A percentile compares a stretch with the other conserved stretches of the same genome.
phyloP scores from a whole-genome alignment of 1,140 invertebrate species.

The Psilanteris sp. region DNA sequence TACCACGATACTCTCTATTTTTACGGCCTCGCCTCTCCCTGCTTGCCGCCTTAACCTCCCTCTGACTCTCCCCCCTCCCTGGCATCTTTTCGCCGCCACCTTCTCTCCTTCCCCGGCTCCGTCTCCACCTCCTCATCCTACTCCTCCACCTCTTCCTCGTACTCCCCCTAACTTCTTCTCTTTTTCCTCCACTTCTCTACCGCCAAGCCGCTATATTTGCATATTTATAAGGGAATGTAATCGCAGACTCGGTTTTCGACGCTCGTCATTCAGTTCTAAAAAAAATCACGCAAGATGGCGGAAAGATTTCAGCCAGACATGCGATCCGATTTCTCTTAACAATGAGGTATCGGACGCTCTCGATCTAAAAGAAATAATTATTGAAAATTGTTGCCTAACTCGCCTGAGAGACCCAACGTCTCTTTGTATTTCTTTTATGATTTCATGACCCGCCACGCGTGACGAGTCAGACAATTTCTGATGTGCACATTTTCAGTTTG shows the following conservation, averaged over 20 bases:
- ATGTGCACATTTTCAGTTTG: slow-evolving; percentile 22
- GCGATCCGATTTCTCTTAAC: slow-evolving; percentile 77
- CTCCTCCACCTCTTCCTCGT: slow-evolving; percentile 33
- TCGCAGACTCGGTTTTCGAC: slow-evolving; percentile 78
- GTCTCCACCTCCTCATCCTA: slow-evolving; percentile 46
- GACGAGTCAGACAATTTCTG: slow-evolving; percentile 7
- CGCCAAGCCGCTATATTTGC: slow-evolving; percentile 74
- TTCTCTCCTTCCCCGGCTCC: slow-evolving; percentile 47
- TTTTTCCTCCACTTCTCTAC: slow-evolving; percentile 38
- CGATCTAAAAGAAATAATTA: slow-evolving; percentile 77
- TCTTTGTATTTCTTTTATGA: slow-evolving; percentile 40
- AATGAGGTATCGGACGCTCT: slow-evolving; percentile 72
- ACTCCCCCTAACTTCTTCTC: slow-evolving; percentile 40
- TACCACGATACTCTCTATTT: slow-evolving; percentile 77
- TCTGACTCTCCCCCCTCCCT: slow-evolving; percentile 34
- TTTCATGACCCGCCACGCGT: slow-evolving; percentile 12
- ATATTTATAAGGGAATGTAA: slow-evolving; percentile 81
- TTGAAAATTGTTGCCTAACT: slow-evolving; percentile 56
- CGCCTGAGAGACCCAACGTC: slow-evolving; percentile 5
- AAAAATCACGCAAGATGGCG: slow-evolving; percentile 78
- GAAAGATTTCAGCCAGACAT: slow-evolving; percentile 79
- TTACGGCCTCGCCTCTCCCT: slow-evolving; percentile 63
- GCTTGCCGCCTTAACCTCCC: slow-evolving; percentile 17
- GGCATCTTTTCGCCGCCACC: slow-evolving; percentile 54
- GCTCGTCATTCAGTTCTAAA: slow-evolving; percentile 72